Evolutionary conservation across 23 tunicate species (phyloP).

Genomic region (Ascidia mentula): DNA sequence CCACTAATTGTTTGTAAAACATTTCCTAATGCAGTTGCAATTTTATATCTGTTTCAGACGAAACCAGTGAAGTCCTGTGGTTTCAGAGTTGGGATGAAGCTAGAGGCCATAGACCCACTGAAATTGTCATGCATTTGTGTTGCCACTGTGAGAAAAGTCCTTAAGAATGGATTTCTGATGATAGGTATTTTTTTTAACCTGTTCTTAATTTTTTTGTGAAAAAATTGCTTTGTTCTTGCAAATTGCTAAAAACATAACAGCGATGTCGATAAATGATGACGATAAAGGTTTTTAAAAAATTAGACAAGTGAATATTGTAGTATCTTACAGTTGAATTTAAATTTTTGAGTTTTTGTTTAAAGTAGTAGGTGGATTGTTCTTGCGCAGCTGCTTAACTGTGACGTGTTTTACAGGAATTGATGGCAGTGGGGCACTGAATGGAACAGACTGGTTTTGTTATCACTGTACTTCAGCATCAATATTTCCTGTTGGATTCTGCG

Average conservation of each 20-base stretch:
- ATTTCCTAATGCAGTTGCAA: not conserved
- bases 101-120: constrained; percentile 91
- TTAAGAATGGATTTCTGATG: constrained; percentile 85
- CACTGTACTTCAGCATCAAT: constrained; percentile 86
- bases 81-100: constrained; percentile 87
- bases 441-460: constrained; percentile 82
- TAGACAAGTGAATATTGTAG: no score
- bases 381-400: no score
- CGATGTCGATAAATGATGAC: no score
- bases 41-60: constrained; percentile 7
- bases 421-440: constrained; percentile 78
- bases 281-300: no score
- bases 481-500: constrained; percentile 82
- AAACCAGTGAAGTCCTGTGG: constrained; percentile 61
- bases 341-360: no score
- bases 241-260: no score
- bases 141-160: constrained; percentile 85
- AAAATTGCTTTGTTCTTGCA: no score
- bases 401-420: constrained; percentile 94
- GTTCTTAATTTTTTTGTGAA: no score
- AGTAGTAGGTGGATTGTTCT: no score
- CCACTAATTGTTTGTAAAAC: not conserved
- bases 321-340: no score
- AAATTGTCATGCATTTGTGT: constrained; percentile 82
- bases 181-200: constrained; percentile 42